Evolutionary conservation across 1,140 invertebrate species (phyloP).

Genomic region (Eueides isabella): DNA sequence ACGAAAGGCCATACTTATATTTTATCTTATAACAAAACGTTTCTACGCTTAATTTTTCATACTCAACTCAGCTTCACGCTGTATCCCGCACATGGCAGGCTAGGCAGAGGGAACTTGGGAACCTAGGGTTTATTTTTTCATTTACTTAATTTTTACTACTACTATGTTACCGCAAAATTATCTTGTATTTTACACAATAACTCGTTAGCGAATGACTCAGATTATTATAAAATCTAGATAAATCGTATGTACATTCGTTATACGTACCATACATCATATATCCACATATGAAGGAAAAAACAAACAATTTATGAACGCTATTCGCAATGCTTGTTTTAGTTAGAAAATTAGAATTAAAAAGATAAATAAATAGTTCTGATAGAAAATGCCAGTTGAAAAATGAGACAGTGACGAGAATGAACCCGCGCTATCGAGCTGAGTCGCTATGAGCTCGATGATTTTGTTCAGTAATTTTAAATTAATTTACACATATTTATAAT

Average conservation of each 20-base stretch:
- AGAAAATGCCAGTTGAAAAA: constrained; percentile 1
- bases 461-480: neutral
- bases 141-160: no score
- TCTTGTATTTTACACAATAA: neutral
- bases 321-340: neutral
- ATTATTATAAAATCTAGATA: neutral
- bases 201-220: constrained; percentile 2
- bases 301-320: neutral
- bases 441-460: no score
- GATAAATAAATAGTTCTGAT: neutral
- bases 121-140: no score
- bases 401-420: neutral
- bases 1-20: no score
- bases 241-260: neutral
- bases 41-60: no score
- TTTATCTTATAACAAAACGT: no score
- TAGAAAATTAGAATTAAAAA: neutral
- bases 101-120: no score
- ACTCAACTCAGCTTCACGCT: no score
- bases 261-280: neutral
- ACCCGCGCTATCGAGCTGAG: no score
- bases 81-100: no score
- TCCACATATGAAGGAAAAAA: constrained; percentile 7
- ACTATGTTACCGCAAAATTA: neutral
- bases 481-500: neutral